Conservation (phyloP, 2,113 vertebrate genomes). For the Proteles cristata region DNA sequence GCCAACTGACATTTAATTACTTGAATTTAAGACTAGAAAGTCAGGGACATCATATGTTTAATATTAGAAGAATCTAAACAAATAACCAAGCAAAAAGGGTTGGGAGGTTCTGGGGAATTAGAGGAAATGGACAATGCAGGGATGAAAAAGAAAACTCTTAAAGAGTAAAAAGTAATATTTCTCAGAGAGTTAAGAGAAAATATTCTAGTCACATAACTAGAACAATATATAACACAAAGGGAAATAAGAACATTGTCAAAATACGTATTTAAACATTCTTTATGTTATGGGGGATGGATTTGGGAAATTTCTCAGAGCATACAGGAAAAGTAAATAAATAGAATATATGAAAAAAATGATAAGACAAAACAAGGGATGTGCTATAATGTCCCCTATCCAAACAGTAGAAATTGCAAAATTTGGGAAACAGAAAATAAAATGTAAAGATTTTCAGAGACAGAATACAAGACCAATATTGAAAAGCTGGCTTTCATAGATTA, state of each 20-base stretch:
- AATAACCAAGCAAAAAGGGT: neutral
- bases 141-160: neutral
- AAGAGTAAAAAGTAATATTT: neutral
- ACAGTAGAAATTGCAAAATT: neutral
- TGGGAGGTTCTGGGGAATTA: rapidly evolving
- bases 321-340: neutral
- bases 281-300: neutral
- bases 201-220: neutral
- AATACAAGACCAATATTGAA: neutral
- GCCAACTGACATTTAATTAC: neutral
- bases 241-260: neutral
- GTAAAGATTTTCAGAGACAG: neutral
- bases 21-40: neutral
- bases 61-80: neutral
- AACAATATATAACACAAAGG: neutral
- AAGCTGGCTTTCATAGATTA: neutral
- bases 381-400: neutral
- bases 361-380: neutral
- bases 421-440: neutral
- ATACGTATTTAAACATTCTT: neutral
- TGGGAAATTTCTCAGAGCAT: neutral
- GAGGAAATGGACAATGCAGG: neutral
- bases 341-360: neutral
- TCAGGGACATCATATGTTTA: neutral
- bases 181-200: neutral